phyloP scores from a whole-genome alignment of 2,888 invertebrate genomes.

The Acronicta alni region DNA sequence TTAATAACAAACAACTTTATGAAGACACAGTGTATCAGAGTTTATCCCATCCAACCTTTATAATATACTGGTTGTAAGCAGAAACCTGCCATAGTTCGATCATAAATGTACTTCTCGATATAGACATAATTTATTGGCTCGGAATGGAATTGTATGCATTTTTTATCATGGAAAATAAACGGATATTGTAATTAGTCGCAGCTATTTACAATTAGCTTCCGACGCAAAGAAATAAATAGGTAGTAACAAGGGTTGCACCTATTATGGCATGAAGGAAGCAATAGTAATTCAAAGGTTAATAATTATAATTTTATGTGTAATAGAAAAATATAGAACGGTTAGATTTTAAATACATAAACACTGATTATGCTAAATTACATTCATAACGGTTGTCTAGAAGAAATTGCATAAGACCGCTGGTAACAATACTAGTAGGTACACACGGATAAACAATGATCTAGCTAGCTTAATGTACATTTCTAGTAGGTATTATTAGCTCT shows the following conservation, averaged over 20 bases:
- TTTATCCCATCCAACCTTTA: not conserved
- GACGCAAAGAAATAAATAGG: constrained; percentile 9
- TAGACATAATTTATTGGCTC: not conserved
- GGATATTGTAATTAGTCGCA: constrained; percentile 7
- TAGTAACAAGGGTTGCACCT: not conserved
- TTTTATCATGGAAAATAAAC: not conserved
- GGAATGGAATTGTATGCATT: not conserved
- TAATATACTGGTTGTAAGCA: constrained; percentile 1
- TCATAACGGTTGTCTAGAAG: too few species aligned
- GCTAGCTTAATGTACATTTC: too few species aligned
- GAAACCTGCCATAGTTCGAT: not conserved
- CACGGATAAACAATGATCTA: too few species aligned
- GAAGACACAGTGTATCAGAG: not conserved
- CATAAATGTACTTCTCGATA: not conserved
- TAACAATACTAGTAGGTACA: too few species aligned
- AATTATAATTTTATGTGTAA: not conserved
- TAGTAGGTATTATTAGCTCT: too few species aligned
- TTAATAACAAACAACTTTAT: not conserved
- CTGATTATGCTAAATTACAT: not conserved
- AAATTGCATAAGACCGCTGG: too few species aligned
- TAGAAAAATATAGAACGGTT: too few species aligned
- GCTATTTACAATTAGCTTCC: constrained; percentile 3
- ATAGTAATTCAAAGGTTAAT: constrained; percentile 25
- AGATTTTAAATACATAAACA: not conserved
- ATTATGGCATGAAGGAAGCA: constrained; percentile 31